Percentiles rank a stretch among this genome's conserved stretches.
Conservation (phyloP, 2,888 invertebrate genomes). For the Colostygia pectinataria region DNA sequence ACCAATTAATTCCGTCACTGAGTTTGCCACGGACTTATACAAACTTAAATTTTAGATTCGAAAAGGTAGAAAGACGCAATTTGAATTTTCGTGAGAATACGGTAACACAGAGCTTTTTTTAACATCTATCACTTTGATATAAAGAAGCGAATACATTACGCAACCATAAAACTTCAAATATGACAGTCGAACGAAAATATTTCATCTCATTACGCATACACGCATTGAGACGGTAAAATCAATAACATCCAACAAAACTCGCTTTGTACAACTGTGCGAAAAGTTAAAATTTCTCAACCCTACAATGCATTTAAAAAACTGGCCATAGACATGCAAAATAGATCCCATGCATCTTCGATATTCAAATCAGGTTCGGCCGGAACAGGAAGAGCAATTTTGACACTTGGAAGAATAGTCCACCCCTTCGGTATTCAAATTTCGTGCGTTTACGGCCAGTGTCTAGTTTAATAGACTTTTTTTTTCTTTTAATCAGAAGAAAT, state of each 20-base stretch:
- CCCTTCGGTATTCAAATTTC: conserved; percentile 75
- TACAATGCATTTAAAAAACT: conserved; percentile 32
- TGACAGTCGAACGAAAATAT: conserved; percentile 77
- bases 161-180: conserved; percentile 64
- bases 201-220: conserved; percentile 78
- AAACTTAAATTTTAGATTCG: no score
- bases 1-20: no score
- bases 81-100: conserved; percentile 36
- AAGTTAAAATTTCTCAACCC: conserved; percentile 52
- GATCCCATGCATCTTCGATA: conserved; percentile 63
- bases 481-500: conserved; percentile 50
- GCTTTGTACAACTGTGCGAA: conserved; percentile 61
- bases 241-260: conserved; percentile 46
- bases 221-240: conserved; percentile 58
- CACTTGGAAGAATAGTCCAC: conserved; percentile 76
- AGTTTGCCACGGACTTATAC: no score
- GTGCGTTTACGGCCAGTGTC: conserved; percentile 64
- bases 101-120: conserved; percentile 2
- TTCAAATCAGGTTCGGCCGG: conserved; percentile 68
- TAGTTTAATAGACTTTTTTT: conserved; percentile 58
- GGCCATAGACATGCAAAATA: conserved; percentile 74
- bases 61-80: no score
- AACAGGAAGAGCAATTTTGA: conserved; percentile 80
- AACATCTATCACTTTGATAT: conserved; percentile 52
- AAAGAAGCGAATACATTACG: conserved; percentile 54